Percentiles rank a stretch among this genome's conserved stretches.
phyloP scores from a whole-genome alignment of 92 coral and sea anemone species.

The Porites lobata region DNA sequence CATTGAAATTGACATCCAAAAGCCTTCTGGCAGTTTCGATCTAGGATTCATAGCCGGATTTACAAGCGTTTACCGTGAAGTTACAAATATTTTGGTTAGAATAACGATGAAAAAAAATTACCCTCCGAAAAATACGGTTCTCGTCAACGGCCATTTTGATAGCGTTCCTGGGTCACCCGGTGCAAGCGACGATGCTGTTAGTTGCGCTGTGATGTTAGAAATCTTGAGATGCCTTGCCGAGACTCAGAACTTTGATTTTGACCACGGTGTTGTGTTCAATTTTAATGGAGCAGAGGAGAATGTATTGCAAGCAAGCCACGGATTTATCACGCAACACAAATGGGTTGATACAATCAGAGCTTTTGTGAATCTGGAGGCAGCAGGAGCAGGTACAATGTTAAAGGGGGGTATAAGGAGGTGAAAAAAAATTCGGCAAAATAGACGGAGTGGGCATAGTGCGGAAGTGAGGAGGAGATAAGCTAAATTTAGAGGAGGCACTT shows the following conservation, averaged over 20 bases:
- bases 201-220: slow-evolving; percentile 98
- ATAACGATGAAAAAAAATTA: slow-evolving; percentile 68
- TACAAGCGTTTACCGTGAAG: slow-evolving; percentile 82
- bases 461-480: no score
- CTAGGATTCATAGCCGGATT: slow-evolving; percentile 82
- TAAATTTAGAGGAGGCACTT: no score
- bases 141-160: slow-evolving; percentile 95
- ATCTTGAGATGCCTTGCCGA: slow-evolving; percentile 83
- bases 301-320: slow-evolving; percentile 96
- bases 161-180: slow-evolving; percentile 88
- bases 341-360: slow-evolving; percentile 89
- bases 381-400: slow-evolving; percentile 89
- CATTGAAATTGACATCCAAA: slow-evolving; percentile 90
- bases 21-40: slow-evolving; percentile 83
- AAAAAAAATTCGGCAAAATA: no score
- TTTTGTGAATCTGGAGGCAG: slow-evolving; percentile 96
- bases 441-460: no score
- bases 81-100: slow-evolving; percentile 92
- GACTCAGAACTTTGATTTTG: slow-evolving; percentile 59
- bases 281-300: slow-evolving; percentile 99
- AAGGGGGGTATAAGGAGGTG: no score
- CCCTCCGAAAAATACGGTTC: slow-evolving; percentile 83
- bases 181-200: slow-evolving; percentile 97
- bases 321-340: slow-evolving; percentile 94
- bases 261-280: slow-evolving; percentile 83